Conservation (phyloP, 2,888 invertebrate genomes). For the Epistrophe eligans region DNA sequence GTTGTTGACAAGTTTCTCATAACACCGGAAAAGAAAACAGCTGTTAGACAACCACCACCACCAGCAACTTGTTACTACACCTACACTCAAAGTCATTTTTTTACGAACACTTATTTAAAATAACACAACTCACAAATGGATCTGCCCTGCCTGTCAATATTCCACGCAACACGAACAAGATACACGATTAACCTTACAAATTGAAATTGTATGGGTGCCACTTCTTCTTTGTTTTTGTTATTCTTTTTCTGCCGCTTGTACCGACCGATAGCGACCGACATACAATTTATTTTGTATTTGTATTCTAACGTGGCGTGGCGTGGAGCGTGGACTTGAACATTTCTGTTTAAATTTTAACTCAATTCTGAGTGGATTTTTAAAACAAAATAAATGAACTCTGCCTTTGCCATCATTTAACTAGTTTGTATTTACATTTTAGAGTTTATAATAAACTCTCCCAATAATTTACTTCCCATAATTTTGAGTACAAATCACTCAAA, state of each 20-base stretch:
- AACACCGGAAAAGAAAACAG: background rate
- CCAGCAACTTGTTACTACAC: too few species aligned
- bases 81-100: too few species aligned
- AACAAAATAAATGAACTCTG: conserved; percentile 6
- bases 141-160: background rate
- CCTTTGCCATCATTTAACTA: background rate
- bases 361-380: conserved; percentile 51
- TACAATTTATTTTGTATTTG: conserved; percentile 1
- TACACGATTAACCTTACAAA: background rate
- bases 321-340: background rate
- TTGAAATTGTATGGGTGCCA: background rate
- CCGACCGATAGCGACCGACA: background rate
- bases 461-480: too few species aligned
- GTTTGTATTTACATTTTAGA: too few species aligned
- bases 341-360: background rate
- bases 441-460: background rate
- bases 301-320: background rate
- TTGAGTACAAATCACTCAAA: conserved; percentile 36
- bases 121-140: background rate
- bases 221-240: conserved; percentile 63
- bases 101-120: background rate
- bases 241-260: conserved; percentile 46
- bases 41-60: background rate
- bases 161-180: background rate
- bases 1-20: background rate